Evolutionary conservation across 2,888 invertebrate genomes (phyloP).

Genomic region (Epistrophe eligans): DNA sequence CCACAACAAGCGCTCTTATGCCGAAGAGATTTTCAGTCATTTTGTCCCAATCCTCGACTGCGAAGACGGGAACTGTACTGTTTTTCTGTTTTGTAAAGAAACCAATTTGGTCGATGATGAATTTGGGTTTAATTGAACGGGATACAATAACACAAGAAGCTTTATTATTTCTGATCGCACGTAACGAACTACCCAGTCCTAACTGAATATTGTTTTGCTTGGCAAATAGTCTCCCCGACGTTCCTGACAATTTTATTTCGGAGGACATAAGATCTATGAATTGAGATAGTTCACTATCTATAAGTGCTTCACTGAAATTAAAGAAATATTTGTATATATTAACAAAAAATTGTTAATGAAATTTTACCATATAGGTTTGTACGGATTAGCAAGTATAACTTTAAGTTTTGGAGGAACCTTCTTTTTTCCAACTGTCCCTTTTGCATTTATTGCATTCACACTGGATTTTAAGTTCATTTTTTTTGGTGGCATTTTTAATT

Average conservation of each 20-base stretch:
- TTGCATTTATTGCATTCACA: conserved; percentile 30
- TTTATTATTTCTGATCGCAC: conserved; percentile 23
- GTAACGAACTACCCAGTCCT: conserved; percentile 49
- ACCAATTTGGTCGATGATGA: conserved; percentile 56
- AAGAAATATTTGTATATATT: neutral
- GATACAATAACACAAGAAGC: conserved; percentile 58
- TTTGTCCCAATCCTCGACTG: conserved; percentile 17
- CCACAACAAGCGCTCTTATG: conserved; percentile 5
- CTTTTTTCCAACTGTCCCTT: conserved; percentile 12
- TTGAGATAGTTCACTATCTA: neutral
- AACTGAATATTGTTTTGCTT: conserved; percentile 32
- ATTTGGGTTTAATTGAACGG: conserved; percentile 45
- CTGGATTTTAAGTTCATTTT: conserved; percentile 42
- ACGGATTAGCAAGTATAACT: conserved; percentile 51
- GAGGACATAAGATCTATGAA: neutral
- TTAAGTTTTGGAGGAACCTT: conserved; percentile 51
- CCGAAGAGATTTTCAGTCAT: conserved; percentile 29
- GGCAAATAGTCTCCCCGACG: neutral
- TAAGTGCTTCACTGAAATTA: conserved; percentile 41
- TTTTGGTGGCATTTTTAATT: conserved; percentile 22
- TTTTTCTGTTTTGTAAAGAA: conserved; percentile 24
- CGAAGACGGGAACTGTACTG: conserved; percentile 6
- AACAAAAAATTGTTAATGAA: neutral
- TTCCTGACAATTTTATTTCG: conserved; percentile 19
- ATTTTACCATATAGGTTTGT: conserved; percentile 35